phyloP scores from a whole-genome alignment of 2,797 vertebrate genomes.

The Rachycentron canadum region DNA sequence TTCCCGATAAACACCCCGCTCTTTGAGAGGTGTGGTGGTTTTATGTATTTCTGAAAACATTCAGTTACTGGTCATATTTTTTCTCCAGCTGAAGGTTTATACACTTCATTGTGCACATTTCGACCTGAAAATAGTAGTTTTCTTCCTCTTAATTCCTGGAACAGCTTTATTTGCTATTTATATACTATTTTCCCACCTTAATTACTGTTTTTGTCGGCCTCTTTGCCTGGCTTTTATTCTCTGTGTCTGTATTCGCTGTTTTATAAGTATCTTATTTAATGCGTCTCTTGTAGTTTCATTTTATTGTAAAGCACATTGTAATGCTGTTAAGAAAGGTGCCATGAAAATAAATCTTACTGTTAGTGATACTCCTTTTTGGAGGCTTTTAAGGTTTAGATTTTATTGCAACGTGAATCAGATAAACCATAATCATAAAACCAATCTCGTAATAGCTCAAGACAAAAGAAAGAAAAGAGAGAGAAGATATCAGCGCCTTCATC shows the following conservation, averaged over 20 bases:
- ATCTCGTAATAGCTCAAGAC: slow-evolving; percentile 10
- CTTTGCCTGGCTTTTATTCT: slow-evolving; percentile 12
- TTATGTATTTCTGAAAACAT: slow-evolving; percentile 11
- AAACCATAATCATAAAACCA: slow-evolving; percentile 45
- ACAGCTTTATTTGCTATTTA: slow-evolving; percentile 3
- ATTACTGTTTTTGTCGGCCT: slow-evolving; percentile 13
- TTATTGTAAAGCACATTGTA: slow-evolving; percentile 15
- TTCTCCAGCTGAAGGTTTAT: not conserved
- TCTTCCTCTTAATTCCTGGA: not conserved
- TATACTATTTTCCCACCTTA: not conserved
- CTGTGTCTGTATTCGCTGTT: slow-evolving; percentile 16
- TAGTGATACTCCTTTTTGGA: slow-evolving; percentile 18
- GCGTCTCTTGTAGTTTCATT: slow-evolving; percentile 20
- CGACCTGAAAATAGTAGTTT: not conserved
- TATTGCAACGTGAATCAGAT: slow-evolving; percentile 20
- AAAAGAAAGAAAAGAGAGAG: not conserved
- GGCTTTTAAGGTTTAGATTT: slow-evolving; percentile 28
- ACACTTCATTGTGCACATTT: not conserved
- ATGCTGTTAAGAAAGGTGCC: slow-evolving; percentile 12
- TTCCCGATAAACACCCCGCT: slow-evolving; percentile 18
- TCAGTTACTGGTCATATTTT: not conserved
- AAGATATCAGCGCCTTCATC: not conserved
- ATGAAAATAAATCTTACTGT: slow-evolving; percentile 32
- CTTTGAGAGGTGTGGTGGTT: not conserved
- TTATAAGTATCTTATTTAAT: slow-evolving; percentile 31